Base-by-base conservation (phyloP, 2,888 invertebrate genomes). In the Anagyrus pseudococci region DNA sequence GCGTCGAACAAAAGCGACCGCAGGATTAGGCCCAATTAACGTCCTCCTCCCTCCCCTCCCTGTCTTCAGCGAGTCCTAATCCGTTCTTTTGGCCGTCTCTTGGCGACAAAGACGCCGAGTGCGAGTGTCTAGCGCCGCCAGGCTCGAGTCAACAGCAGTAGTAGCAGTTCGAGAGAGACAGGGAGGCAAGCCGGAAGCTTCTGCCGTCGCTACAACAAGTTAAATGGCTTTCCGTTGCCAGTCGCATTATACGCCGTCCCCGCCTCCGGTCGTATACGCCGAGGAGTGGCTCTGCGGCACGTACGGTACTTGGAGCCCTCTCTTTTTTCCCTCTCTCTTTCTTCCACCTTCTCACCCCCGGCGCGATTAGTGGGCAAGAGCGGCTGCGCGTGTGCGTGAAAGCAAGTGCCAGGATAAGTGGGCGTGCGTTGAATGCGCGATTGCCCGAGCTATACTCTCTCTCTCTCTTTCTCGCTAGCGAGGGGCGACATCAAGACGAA, bases 221-320 rank as follows among this genome's bases (percentile, higher is more conserved):
- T 64, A 69, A 69, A 62, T 61, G 64, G 69, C 67, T 66, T 67
- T 67, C 62, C 64, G 67, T 67, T 66, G 58, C 62, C 41, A 58
- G 64, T 68, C 59, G 56, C 63, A 66, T 66, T 56, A 60, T 41
- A 10, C 46, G 48, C 43, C 62, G 33, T 62, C 67, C 52, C 43
- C 33, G 33, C 22, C 20, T 17, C 13, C 23, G 25, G 15, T 37
- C 13, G n/a, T 0, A 19, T 22, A 23, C 1, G 37, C n/a, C 7
- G 25, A 33, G 37, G 20, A 44, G 46, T 29, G 44, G 55, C 55
- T n/a, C n/a, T 55, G 44, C 23, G 46, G 55, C 46, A 46, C 54
- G 54, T 41, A 26, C 49, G n/a, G n/a, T n/a, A n/a, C n/a, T n/a
- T n/a, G n/a, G n/a, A n/a, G n/a, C n/a, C n/a, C n/a, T n/a, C n/a